A percentile compares a stretch with the other conserved stretches of the same genome.
phyloP scores from a whole-genome alignment of 2,888 invertebrate genomes.

The Chrysodeixis includens region DNA sequence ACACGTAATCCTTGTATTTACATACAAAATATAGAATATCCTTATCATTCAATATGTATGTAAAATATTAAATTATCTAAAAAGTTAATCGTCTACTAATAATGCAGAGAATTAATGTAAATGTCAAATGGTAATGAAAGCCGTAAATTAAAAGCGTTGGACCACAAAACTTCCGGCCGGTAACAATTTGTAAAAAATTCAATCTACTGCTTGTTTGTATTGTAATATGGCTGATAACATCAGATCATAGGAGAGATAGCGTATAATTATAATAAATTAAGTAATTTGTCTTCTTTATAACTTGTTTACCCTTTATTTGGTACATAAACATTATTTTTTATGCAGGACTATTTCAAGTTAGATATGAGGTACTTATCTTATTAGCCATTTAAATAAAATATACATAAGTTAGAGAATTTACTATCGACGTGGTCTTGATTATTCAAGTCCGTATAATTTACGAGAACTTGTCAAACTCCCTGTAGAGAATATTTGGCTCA shows the following conservation, averaged over 20 bases:
- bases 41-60: conserved; percentile 8
- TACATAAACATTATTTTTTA: conserved; percentile 36
- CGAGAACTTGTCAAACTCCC: conserved; percentile 11
- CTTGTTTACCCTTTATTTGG: conserved; percentile 29
- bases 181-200: conserved; percentile 42
- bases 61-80: conserved; percentile 21
- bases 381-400: neutral
- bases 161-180: conserved; percentile 24
- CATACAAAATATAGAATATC: neutral
- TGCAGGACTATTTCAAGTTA: conserved; percentile 3
- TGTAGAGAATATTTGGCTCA: conserved; percentile 14
- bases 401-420: neutral
- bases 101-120: conserved; percentile 7
- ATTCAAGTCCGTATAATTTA: conserved; percentile 11
- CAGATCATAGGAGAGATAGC: conserved; percentile 32
- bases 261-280: conserved; percentile 41
- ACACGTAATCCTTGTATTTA: neutral
- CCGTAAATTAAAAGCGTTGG: conserved; percentile 31
- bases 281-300: conserved; percentile 43
- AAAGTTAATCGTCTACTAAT: conserved; percentile 5
- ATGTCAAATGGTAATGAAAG: conserved; percentile 7
- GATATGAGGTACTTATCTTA: neutral
- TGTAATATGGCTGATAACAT: conserved; percentile 27
- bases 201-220: conserved; percentile 24
- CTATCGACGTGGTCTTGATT: neutral